Base-by-base conservation (phyloP, 2,113 vertebrate species). In the Cyprinus carpio region DNA sequence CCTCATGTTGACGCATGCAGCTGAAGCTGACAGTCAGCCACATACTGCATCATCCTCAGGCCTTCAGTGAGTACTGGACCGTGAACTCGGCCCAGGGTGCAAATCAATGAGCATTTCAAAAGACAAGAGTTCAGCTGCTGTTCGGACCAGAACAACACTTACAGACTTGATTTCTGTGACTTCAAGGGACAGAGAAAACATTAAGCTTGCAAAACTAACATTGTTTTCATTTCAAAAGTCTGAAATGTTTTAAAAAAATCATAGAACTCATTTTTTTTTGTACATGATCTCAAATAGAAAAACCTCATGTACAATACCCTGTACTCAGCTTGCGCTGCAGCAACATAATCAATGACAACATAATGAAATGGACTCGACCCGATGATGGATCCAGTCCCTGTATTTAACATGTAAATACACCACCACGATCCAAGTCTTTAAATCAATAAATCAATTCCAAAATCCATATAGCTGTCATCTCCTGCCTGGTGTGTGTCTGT, bases 21-120 rank as follows among this genome's bases (percentile, higher is more conserved):
- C 89, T 91, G 90, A 90, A 49, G 29, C 85, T 80, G 81, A 90
- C 86, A 88, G 87, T 67, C 10, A 83, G 11, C 60, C 31, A 83
- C 29, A 7, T 43, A 9, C 34, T 9, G 54, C 20, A 37, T 29
- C 27, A 76, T 23, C 76, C 54, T 78, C 20, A 7, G 76, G 54
- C 10, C 23, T 40, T 60, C 37, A 58, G 29, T 60, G 54, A 78
- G 20, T 78, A 58, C 20, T 37, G 54, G 75, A 78, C 29, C 74
- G 81, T 56, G 71, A 62, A 76, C 67, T 83, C 31, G n/a, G 49
- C 76, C 75, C 62, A 88, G 31, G 81, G 83, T 84, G 74, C 88
- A 89, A 85, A 79, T 49, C 20, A 54, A 9, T 46, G 65, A 85
- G 4, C 46, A 3, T 62, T 43, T 76, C 37, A 78, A 34, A 78